Conservation (phyloP, 1,140 invertebrate species). For the Rhagoletis pomonella region DNA sequence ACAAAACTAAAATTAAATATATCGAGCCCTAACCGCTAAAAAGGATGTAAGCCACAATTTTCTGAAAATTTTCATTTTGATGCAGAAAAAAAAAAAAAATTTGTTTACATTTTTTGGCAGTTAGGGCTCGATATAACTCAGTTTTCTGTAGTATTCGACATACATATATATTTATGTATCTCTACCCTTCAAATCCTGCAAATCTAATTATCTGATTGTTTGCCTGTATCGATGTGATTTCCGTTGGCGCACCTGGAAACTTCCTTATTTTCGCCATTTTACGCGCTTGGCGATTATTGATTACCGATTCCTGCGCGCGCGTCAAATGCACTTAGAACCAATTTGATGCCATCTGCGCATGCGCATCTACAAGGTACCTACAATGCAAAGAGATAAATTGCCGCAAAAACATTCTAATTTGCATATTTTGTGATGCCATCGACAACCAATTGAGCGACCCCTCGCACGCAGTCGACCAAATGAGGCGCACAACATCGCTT, state of each 20-base stretch:
- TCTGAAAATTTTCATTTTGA: too few relatives aligned
- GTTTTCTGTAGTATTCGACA: too few relatives aligned
- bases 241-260: background rate
- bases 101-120: too few relatives aligned
- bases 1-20: too few relatives aligned
- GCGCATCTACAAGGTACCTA: background rate
- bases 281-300: background rate
- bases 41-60: too few relatives aligned
- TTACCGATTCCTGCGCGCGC: conserved; percentile 1
- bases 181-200: too few relatives aligned
- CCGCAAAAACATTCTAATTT: conserved; percentile 24
- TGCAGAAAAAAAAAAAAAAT: too few relatives aligned
- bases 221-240: too few relatives aligned
- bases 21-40: too few relatives aligned
- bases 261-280: background rate
- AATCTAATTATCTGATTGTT: too few relatives aligned
- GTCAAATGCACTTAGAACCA: background rate
- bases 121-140: too few relatives aligned
- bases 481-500: background rate
- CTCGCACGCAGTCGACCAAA: background rate
- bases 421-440: conserved; percentile 44
- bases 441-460: background rate
- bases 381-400: conserved; percentile 6
- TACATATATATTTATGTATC: too few relatives aligned
- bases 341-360: conserved; percentile 18